Percentiles rank a stretch among this genome's conserved stretches.
Evolutionary conservation across 2,888 invertebrate genomes (phyloP).

Genomic region (Rotaria magnacalcarata): DNA sequence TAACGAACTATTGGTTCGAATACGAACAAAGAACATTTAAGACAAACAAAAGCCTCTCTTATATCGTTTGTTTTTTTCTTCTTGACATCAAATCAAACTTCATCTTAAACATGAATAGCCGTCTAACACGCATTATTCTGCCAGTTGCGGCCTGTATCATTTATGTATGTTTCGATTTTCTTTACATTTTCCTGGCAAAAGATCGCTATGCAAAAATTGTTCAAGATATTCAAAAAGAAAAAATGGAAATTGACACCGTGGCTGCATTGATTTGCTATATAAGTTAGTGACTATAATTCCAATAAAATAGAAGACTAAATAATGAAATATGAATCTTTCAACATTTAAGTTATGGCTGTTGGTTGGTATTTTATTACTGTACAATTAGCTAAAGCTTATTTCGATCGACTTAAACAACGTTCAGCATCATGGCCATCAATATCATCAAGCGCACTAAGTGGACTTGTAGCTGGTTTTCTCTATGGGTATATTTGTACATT

Average conservation of each 20-base stretch:
- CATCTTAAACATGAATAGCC: background rate
- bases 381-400: background rate
- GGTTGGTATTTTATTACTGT: constrained; percentile 19
- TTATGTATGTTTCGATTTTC: background rate
- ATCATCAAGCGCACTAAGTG: background rate
- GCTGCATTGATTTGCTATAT: background rate
- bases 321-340: background rate
- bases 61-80: constrained; percentile 5
- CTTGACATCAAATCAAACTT: background rate
- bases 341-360: background rate
- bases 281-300: background rate
- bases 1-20: background rate
- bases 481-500: background rate
- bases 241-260: background rate
- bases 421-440: background rate
- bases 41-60: constrained; percentile 5
- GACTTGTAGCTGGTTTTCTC: background rate
- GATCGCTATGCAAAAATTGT: background rate
- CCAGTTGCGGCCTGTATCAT: background rate
- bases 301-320: background rate
- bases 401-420: background rate
- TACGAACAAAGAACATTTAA: background rate
- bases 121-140: background rate
- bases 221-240: background rate
- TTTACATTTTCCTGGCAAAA: background rate